These are phyloP conservation scores for Conops quadrifasciatus DNA, from an alignment of 2,888 invertebrate species.

Conservation along the genomic window DNA sequence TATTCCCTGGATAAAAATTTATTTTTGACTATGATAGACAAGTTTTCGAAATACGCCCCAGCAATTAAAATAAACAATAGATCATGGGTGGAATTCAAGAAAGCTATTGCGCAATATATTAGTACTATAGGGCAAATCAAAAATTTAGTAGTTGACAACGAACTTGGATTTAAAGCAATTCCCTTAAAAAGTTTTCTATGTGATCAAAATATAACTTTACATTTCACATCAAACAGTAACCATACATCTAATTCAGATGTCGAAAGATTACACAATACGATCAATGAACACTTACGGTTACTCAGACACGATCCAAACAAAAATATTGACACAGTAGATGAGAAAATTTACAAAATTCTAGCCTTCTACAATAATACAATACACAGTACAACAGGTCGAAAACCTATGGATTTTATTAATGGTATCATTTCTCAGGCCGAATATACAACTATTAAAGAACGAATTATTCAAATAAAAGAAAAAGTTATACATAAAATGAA, in stretches of 20 bases:
- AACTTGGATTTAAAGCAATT: conserved; percentile 44
- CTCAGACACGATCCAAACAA: conserved; percentile 42
- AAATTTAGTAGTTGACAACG: conserved; percentile 40
- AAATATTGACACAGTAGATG: conserved; percentile 41
- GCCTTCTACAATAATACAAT: conserved; percentile 45
- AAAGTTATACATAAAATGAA: conserved; percentile 37
- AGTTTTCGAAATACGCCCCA: conserved; percentile 46
- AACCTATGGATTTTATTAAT: conserved; percentile 43
- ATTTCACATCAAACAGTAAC: too few species aligned
- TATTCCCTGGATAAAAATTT: conserved; percentile 38
- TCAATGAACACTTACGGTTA: conserved; percentile 44
- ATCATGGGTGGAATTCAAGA: conserved; percentile 41
- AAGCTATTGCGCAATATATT: conserved; percentile 34
- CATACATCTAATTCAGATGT: conserved; percentile 43
- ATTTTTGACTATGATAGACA: conserved; percentile 46
- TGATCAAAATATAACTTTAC: background rate
- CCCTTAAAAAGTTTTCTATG: conserved; percentile 38
- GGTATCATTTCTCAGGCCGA: conserved; percentile 39
- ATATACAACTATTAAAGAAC: conserved; percentile 38
- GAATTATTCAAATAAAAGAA: conserved; percentile 39
- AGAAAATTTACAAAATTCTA: conserved; percentile 43
- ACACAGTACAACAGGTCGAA: conserved; percentile 38
- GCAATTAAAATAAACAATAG: conserved; percentile 40
- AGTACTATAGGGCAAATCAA: conserved; percentile 13
- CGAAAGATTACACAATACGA: conserved; percentile 44